phyloP scores from a whole-genome alignment of 2,888 invertebrate genomes.

The Drosophila mayaguana region DNA sequence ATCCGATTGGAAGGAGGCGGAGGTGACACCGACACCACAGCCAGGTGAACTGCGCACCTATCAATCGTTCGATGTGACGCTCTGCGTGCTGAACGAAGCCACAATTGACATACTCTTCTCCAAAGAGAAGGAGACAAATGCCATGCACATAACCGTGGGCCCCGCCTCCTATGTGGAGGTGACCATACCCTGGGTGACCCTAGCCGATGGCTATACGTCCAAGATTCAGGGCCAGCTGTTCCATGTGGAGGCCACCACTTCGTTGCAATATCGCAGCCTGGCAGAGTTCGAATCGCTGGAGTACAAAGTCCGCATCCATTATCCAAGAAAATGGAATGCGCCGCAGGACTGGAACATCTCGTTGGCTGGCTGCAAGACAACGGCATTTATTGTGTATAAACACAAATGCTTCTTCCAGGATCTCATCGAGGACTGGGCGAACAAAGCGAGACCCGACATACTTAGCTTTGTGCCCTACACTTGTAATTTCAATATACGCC shows the following conservation, averaged over 20 bases:
- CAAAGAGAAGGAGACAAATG: constrained; percentile 96
- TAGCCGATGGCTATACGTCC: constrained; percentile 94
- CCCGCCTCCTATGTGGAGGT: constrained; percentile 98
- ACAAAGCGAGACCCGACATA: constrained; percentile 96
- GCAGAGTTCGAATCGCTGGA: constrained; percentile 97
- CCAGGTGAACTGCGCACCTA: constrained; percentile 95
- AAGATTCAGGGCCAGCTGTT: constrained; percentile 97
- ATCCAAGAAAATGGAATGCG: constrained; percentile 97
- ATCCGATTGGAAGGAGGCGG: constrained; percentile 92
- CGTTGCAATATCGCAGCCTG: constrained; percentile 96
- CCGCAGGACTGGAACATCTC: constrained; percentile 97
- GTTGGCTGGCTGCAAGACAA: constrained; percentile 97
- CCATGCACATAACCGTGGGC: constrained; percentile 97
- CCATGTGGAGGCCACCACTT: constrained; percentile 97
- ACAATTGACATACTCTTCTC: constrained; percentile 98
- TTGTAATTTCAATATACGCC: constrained; percentile 94
- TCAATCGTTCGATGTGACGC: constrained; percentile 95
- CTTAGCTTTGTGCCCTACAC: constrained; percentile 98
- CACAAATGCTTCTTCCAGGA: constrained; percentile 99
- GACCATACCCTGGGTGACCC: constrained; percentile 97
- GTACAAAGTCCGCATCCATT: constrained; percentile 92
- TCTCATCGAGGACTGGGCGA: constrained; percentile 98
- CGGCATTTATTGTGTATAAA: constrained; percentile 95
- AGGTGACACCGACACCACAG: constrained; percentile 92
- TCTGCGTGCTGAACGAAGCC: constrained; percentile 96